These are phyloP conservation scores for Austrofundulus limnaeus DNA, from an alignment of 2,113 vertebrate species.

Conservation along the genomic window DNA sequence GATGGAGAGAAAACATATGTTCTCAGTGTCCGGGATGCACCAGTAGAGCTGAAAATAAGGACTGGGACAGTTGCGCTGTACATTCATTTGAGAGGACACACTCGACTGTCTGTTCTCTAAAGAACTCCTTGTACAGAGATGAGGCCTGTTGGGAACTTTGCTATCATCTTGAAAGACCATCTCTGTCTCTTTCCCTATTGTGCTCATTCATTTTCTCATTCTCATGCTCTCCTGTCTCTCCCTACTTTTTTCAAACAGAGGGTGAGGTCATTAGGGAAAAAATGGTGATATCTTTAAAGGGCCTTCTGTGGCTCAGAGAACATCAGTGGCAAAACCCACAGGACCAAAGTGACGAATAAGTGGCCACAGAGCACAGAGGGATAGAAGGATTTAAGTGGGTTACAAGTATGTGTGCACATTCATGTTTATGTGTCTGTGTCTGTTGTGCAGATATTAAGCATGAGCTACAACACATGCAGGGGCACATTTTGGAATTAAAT, in stretches of 20 bases:
- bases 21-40: conserved; percentile 55
- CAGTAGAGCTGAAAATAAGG: conserved; percentile 73
- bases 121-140: conserved; percentile 56
- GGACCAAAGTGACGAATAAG: conserved; percentile 54
- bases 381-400: conserved; percentile 40
- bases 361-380: conserved; percentile 49
- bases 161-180: conserved; percentile 66
- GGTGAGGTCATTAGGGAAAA: conserved; percentile 65
- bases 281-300: conserved; percentile 64
- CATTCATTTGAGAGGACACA: conserved; percentile 69
- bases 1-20: conserved; percentile 66
- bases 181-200: conserved; percentile 18
- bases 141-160: conserved; percentile 57
- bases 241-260: conserved; percentile 33
- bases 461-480: background rate
- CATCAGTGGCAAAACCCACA: conserved; percentile 52
- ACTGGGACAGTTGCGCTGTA: conserved; percentile 51
- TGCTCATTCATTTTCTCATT: background rate
- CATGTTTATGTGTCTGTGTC: conserved; percentile 13
- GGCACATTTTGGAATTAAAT: conserved; percentile 10
- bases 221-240: conserved; percentile 7
- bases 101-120: conserved; percentile 66
- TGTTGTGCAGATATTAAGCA: conserved; percentile 8
- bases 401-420: background rate
- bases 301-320: conserved; percentile 61